Conservation (phyloP, 2,797 vertebrate species). For the Tenualosa ilisha region DNA sequence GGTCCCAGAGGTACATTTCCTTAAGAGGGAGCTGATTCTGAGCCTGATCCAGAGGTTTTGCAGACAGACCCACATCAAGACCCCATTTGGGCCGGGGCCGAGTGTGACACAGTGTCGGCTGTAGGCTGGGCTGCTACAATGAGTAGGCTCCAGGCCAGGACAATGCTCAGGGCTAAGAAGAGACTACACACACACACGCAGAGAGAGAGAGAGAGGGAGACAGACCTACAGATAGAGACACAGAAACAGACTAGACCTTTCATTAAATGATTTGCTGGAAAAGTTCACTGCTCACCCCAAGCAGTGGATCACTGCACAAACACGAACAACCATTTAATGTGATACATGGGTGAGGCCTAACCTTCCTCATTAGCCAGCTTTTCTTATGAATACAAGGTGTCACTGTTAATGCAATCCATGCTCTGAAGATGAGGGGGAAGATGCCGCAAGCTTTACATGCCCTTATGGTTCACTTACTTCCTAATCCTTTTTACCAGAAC, state of each 20-base stretch:
- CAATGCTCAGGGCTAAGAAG: neutral
- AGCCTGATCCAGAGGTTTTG: too few relatives aligned
- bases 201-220: neutral
- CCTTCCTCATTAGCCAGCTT: neutral
- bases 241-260: neutral
- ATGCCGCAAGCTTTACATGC: neutral
- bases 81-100: too few relatives aligned
- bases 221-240: neutral
- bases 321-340: neutral
- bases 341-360: conserved; percentile 6
- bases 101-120: neutral
- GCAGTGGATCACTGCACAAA: conserved; percentile 2
- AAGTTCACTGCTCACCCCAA: conserved; percentile 8
- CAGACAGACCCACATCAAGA: too few relatives aligned
- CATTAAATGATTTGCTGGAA: neutral
- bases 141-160: neutral
- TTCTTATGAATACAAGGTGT: conserved; percentile 4
- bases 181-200: neutral
- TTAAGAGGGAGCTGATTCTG: neutral
- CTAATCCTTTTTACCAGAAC: conserved; percentile 15
- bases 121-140: neutral
- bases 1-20: neutral
- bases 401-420: neutral
- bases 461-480: neutral
- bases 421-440: neutral